Evolutionary conservation across 2,888 invertebrate genomes (phyloP).

Genomic region (Papilio protenor): DNA sequence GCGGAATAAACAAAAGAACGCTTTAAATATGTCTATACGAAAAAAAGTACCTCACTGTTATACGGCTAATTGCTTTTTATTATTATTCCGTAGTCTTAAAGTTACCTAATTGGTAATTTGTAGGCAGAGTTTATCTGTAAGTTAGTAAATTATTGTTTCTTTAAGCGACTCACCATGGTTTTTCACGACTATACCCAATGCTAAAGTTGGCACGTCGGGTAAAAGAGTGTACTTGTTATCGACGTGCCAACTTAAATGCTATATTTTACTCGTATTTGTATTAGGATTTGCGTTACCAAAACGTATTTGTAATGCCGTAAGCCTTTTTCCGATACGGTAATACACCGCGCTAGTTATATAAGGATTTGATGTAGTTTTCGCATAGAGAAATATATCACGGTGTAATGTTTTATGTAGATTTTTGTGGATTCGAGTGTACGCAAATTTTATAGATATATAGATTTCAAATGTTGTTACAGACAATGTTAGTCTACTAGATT

Average conservation of each 20-base stretch:
- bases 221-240: not conserved
- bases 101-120: too few relatives aligned
- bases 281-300: conserved; percentile 26
- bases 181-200: not conserved
- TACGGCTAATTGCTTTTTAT: too few relatives aligned
- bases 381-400: not conserved
- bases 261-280: not conserved
- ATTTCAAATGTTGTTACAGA: not conserved
- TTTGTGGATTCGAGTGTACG: not conserved
- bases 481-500: too few relatives aligned
- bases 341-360: not conserved
- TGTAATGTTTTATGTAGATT: not conserved
- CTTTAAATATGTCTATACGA: too few relatives aligned
- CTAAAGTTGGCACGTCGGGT: not conserved
- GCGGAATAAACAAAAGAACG: too few relatives aligned
- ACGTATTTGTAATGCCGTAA: conserved; percentile 11
- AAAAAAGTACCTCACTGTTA: too few relatives aligned
- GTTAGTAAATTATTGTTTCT: too few relatives aligned
- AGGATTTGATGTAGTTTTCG: not conserved
- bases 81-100: too few relatives aligned
- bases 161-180: too few relatives aligned
- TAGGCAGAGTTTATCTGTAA: too few relatives aligned
- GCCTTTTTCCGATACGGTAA: conserved; percentile 8
- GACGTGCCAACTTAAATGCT: not conserved
- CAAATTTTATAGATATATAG: not conserved